A percentile compares a stretch with the other conserved stretches of the same genome.
Evolutionary conservation across 1,140 invertebrate genomes (phyloP).

Genomic region (Portunus trituberculatus): DNA sequence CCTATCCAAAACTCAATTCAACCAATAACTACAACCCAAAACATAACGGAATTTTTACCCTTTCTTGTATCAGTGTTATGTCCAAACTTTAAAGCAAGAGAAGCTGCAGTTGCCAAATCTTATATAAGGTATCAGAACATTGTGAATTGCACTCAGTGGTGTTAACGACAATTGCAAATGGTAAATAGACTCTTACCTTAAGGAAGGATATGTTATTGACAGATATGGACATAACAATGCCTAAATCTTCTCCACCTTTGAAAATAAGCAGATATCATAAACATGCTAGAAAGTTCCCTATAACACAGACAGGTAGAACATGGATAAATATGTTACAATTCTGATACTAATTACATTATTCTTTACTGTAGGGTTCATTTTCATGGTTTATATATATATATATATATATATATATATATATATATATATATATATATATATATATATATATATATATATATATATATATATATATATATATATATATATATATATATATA

Average conservation of each 20-base stretch:
- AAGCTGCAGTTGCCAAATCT: no score
- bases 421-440: slow-evolving; percentile 35
- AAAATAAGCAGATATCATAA: neutral
- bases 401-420: neutral
- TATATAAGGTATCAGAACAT: no score
- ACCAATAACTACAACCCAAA: no score
- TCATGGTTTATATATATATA: slow-evolving; percentile 34
- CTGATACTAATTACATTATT: neutral
- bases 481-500: slow-evolving; percentile 53
- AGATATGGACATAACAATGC: neutral
- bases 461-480: slow-evolving; percentile 51
- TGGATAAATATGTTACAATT: neutral
- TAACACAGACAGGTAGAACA: no score
- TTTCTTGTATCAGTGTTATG: no score
- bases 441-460: slow-evolving; percentile 49
- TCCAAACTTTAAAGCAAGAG: no score
- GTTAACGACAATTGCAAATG: no score
- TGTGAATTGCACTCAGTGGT: no score
- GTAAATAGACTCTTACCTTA: neutral
- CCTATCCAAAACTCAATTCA: no score
- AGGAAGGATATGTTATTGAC: neutral
- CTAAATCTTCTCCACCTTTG: neutral
- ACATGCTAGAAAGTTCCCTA: no score
- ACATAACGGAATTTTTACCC: no score
- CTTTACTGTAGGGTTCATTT: neutral